Conservation (phyloP, 2,888 invertebrate species). For the Nematopogon swammerdamellus region DNA sequence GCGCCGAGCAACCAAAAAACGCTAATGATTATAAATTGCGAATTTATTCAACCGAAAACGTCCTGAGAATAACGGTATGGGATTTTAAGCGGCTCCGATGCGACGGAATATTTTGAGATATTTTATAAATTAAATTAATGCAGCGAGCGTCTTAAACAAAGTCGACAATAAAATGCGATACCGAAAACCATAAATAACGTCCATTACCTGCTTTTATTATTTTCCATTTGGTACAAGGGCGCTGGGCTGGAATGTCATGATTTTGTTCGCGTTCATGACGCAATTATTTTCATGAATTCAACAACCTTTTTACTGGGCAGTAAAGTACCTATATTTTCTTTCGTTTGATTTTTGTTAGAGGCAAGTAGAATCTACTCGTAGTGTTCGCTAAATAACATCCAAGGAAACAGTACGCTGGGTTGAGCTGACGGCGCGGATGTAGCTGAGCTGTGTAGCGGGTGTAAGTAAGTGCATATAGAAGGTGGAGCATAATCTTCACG, state of each 20-base stretch:
- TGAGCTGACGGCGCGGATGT: too few species aligned
- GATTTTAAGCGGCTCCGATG: neutral
- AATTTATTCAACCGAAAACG: slow-evolving; percentile 35
- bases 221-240: neutral
- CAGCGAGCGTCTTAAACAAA: neutral
- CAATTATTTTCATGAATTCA: too few species aligned
- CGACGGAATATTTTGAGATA: neutral
- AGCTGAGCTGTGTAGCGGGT: too few species aligned
- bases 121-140: neutral
- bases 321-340: too few species aligned
- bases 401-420: too few species aligned
- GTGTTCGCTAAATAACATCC: too few species aligned
- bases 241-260: neutral
- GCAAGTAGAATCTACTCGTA: too few species aligned
- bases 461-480: too few species aligned
- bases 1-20: slow-evolving; percentile 37
- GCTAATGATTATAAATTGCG: slow-evolving; percentile 47
- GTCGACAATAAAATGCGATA: neutral
- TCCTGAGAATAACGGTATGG: slow-evolving; percentile 20
- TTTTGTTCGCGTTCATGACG: neutral
- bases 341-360: too few species aligned
- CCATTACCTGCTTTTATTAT: neutral
- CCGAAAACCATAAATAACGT: neutral
- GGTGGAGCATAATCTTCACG: neutral
- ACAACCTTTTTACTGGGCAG: too few species aligned